Evolutionary conservation across 1,140 invertebrate species (phyloP).

Genomic region (Macrobrachium nipponense): DNA sequence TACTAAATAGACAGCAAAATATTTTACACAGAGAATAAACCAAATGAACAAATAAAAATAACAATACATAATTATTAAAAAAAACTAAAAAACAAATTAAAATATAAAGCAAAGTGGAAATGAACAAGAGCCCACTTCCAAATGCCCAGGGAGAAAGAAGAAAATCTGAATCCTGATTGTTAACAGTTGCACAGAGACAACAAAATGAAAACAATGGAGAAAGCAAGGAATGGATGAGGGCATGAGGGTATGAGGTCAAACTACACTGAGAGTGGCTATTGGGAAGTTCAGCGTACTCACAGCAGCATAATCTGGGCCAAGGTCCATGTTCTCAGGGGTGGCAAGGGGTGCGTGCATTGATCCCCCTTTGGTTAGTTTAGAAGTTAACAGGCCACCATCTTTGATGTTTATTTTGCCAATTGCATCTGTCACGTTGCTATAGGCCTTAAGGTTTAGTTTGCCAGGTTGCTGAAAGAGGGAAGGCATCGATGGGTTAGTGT

Average conservation of each 20-base stretch:
- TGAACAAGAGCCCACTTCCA: background rate
- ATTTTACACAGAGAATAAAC: background rate
- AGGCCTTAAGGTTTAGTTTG: conserved; percentile 90
- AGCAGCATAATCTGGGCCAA: conserved; percentile 69
- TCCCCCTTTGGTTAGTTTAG: conserved; percentile 64
- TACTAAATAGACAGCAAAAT: background rate
- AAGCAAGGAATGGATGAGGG: background rate
- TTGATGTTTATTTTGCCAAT: conserved; percentile 81
- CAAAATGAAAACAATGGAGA: background rate
- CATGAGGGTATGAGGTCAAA: background rate
- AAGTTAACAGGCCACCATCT: conserved; percentile 66
- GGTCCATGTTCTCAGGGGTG: conserved; percentile 82
- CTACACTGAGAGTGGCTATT: background rate
- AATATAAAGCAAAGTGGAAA: background rate
- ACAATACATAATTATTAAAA: background rate
- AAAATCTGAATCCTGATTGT: too few species aligned
- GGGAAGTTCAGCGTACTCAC: conserved; percentile 62
- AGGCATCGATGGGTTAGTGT: conserved; percentile 61
- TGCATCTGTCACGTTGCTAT: conserved; percentile 88
- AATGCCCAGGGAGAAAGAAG: too few species aligned
- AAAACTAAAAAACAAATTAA: background rate
- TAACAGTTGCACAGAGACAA: background rate
- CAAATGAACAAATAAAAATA: conserved; percentile 7
- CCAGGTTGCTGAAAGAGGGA: conserved; percentile 79
- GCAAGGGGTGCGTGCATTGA: conserved; percentile 82